phyloP scores from a whole-genome alignment of 2,888 invertebrate species.

The Drosophila meridionalis region DNA sequence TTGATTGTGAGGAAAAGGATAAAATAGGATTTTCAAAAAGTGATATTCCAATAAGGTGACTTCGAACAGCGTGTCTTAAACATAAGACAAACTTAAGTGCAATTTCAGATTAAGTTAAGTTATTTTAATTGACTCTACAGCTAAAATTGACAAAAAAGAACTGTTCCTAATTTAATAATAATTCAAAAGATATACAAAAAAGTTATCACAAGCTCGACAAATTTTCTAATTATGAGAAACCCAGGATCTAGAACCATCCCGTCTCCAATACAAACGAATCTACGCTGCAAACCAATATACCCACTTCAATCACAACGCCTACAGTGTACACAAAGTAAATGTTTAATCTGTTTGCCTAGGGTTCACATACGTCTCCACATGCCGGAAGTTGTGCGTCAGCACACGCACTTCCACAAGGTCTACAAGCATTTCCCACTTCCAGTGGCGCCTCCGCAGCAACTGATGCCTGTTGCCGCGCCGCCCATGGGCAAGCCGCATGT shows the following conservation, averaged over 20 bases:
- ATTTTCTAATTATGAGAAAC: no score
- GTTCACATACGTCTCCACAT: slow-evolving; percentile 82
- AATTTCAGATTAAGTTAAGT: no score
- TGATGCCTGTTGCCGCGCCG: neutral
- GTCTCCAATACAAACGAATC: neutral
- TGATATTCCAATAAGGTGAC: no score
- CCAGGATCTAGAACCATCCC: no score
- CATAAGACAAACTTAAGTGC: neutral
- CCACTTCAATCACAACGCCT: neutral
- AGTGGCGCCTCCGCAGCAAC: slow-evolving; percentile 17
- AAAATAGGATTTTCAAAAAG: no score
- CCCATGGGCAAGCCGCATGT: slow-evolving; percentile 58
- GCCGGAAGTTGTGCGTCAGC: slow-evolving; percentile 74
- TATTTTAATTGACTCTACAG: no score
- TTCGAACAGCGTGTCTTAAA: neutral
- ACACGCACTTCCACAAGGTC: slow-evolving; percentile 74
- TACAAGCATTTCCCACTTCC: slow-evolving; percentile 54
- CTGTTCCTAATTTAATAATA: no score
- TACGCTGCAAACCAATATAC: neutral
- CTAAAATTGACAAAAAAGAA: no score
- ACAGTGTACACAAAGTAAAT: neutral
- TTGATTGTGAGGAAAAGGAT: neutral
- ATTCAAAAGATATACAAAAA: no score
- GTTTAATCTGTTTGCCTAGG: slow-evolving; percentile 42
- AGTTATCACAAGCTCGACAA: no score